Evolutionary conservation across 1,140 invertebrate genomes (phyloP), one percentile per base, ranked within the genome.

Genomic region (Caenorhabditis inopinata): DNA sequence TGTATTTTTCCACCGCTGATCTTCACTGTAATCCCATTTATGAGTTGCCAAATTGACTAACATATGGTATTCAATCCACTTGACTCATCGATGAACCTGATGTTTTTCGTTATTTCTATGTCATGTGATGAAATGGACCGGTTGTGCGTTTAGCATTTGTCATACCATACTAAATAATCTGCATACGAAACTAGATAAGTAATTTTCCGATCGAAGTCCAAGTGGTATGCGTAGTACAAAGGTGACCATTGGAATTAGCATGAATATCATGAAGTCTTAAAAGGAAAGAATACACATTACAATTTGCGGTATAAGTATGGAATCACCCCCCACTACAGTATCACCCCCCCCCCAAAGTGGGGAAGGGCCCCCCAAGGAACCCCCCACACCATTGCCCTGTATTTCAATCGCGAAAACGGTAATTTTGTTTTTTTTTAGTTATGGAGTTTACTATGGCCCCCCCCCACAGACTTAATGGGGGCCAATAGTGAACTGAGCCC

Each of bases 21-120:
- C 51, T 32, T 32, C 49, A 2, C 14, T 7, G 21, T 9, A 25
- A 3, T 25, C 49, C 3, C 12, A 12, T 21, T 58, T 21, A 23
- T 32, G 2, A 32, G 58, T 42, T 68, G 58, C 23, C 35, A 68
- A 16, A 42, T 32, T 38, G 58, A 68, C 58, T 38, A 68, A 38
- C n/a, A 68, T 9, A 38, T 68, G 58, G 58, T 38, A 68, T 68
- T 68, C 16, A 25, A 68, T 68, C 58, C 11, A 38, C 58, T 38
- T 68, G 58, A 68, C 58, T 68, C 58, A 68, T 58, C 51, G 27
- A 58, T 38, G 58, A 68, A 68, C 58, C 58, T 68, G 58, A 68
- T 68, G 58, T 68, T 68, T 48, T 68, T 32, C 58, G 58, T 68
- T 16, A 68, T 38, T 68, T 68, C 58, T 68, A 18, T 68, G 58